phyloP scores from a whole-genome alignment of 2,888 invertebrate genomes.

The Ariolimax columbianus region DNA sequence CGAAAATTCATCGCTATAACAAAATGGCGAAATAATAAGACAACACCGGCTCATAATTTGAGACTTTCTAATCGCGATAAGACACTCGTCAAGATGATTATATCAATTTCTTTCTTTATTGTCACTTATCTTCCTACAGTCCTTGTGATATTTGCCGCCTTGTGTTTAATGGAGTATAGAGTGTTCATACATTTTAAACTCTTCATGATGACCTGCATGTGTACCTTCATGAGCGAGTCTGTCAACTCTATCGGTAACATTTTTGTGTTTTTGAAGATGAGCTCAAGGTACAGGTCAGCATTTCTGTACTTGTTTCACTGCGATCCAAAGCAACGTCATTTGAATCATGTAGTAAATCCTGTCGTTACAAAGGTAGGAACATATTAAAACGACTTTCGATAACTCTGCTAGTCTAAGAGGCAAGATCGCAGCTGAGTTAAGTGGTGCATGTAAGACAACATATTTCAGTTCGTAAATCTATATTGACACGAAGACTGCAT shows the following conservation, averaged over 20 bases:
- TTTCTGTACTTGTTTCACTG: neutral
- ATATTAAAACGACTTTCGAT: too few species aligned
- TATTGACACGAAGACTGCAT: too few species aligned
- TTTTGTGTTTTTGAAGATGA: slow-evolving; percentile 9
- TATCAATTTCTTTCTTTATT: neutral
- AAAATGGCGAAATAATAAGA: neutral
- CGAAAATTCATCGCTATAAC: neutral
- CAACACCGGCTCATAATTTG: neutral
- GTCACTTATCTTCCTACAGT: neutral
- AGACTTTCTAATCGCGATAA: neutral
- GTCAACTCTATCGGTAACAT: neutral
- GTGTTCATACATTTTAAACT: neutral
- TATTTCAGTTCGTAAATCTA: too few species aligned
- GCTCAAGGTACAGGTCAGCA: neutral
- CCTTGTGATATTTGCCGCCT: neutral
- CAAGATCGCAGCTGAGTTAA: too few species aligned
- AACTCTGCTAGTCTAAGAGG: too few species aligned
- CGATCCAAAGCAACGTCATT: too few species aligned
- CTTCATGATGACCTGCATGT: neutral
- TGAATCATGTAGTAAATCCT: too few species aligned
- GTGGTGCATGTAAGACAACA: too few species aligned
- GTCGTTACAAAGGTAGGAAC: too few species aligned
- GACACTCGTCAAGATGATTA: neutral
- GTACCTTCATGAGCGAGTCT: neutral
- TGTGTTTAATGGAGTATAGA: neutral